A percentile compares a stretch with the other conserved stretches of the same genome.
Evolutionary conservation across 2,888 invertebrate species (phyloP).

Genomic region (Agonopterix heracliana): DNA sequence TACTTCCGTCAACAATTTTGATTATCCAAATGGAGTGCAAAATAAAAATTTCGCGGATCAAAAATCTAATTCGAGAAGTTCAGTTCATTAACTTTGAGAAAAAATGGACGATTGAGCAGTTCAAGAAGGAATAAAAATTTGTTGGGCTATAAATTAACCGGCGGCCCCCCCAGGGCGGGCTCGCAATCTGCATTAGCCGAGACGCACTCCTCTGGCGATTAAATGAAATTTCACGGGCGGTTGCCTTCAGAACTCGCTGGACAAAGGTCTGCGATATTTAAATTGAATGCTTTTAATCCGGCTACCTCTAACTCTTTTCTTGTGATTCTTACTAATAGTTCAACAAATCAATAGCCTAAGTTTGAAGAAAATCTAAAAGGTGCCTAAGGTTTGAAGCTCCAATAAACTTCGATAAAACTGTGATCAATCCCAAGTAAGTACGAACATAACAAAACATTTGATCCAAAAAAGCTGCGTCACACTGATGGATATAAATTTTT

Average conservation of each 20-base stretch:
- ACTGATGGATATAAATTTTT: constrained; percentile 40
- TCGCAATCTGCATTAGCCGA: constrained; percentile 71
- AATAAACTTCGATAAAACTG: no score
- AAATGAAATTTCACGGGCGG: constrained; percentile 72
- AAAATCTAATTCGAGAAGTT: constrained; percentile 38
- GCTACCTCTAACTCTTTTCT: constrained; percentile 2
- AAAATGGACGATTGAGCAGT: constrained; percentile 63
- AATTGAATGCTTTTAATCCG: constrained; percentile 59
- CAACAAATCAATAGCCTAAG: no score
- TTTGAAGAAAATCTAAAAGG: no score
- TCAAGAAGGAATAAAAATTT: constrained; percentile 69
- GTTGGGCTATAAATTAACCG: constrained; percentile 70
- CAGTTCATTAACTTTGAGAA: constrained; percentile 36
- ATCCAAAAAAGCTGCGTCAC: constrained; percentile 24
- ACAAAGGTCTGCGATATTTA: constrained; percentile 68
- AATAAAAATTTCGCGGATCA: constrained; percentile 29
- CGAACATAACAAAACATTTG: background rate
- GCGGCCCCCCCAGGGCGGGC: constrained; percentile 47
- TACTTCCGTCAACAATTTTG: constrained; percentile 2
- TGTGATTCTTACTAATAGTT: background rate
- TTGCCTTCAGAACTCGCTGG: constrained; percentile 61
- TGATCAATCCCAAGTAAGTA: background rate
- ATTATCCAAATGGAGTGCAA: constrained; percentile 17
- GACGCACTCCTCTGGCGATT: constrained; percentile 71
- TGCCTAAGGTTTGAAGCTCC: no score